phyloP scores from a whole-genome alignment of 2,113 vertebrate species.

The Gobiocypris rarus region DNA sequence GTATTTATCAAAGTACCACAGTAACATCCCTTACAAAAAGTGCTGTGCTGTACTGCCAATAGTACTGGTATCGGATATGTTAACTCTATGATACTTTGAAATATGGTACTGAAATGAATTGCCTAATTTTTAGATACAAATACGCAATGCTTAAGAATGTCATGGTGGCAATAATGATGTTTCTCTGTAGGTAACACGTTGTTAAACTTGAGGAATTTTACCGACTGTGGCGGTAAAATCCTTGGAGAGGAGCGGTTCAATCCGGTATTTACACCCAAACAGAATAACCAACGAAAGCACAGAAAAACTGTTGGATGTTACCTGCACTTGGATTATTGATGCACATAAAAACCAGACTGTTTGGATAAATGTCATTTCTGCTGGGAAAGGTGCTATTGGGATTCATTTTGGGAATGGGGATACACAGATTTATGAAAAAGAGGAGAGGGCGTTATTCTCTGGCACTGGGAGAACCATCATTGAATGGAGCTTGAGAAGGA shows the following conservation, averaged over 20 bases:
- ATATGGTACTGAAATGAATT: neutral
- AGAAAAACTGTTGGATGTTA: neutral
- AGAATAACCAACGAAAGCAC: neutral
- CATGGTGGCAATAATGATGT: neutral
- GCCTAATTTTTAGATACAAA: neutral
- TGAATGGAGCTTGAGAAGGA: conserved; percentile 40
- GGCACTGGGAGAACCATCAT: conserved; percentile 45
- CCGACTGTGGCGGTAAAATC: conserved; percentile 33
- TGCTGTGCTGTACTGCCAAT: neutral
- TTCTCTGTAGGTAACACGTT: conserved; percentile 34
- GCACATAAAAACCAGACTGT: conserved; percentile 51
- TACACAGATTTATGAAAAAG: neutral
- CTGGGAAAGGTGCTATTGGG: conserved; percentile 49
- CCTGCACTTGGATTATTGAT: conserved; percentile 65
- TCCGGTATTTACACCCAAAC: conserved; percentile 45
- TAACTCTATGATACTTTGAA: neutral
- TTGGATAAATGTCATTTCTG: conserved; percentile 39
- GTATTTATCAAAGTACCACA: neutral
- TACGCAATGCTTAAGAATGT: neutral
- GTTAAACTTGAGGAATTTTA: neutral
- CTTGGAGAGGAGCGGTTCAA: conserved; percentile 33
- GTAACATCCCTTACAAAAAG: neutral
- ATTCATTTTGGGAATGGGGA: conserved; percentile 53
- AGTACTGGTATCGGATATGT: no score
- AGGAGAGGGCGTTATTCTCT: conserved; percentile 10